Evolutionary conservation across 2,888 invertebrate species (phyloP).

Genomic region (Sylvicola cinctus): DNA sequence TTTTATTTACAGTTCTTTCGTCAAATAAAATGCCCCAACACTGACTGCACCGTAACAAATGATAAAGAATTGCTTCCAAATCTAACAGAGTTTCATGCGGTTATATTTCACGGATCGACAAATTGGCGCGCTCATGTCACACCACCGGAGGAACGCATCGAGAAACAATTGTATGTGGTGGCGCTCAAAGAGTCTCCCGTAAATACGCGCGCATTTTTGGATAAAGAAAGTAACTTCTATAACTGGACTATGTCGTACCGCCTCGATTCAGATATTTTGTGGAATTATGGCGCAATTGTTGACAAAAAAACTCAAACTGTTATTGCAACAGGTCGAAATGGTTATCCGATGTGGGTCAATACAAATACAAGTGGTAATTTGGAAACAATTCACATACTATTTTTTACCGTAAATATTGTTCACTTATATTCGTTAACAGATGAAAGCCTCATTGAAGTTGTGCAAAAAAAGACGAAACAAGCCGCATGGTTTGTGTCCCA

Average conservation of each 20-base stretch:
- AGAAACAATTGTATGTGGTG: slow-evolving; percentile 6
- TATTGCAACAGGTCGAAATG: not conserved
- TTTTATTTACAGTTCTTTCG: slow-evolving; percentile 1
- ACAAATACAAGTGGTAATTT: no score
- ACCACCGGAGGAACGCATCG: slow-evolving; percentile 2
- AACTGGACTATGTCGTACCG: slow-evolving; percentile 7
- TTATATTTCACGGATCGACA: slow-evolving; percentile 4
- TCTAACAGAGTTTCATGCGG: slow-evolving; percentile 3
- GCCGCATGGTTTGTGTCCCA: slow-evolving; percentile 25
- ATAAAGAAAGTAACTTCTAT: slow-evolving; percentile 4
- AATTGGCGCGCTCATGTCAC: not conserved
- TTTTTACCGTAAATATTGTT: not conserved
- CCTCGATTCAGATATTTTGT: slow-evolving; percentile 3
- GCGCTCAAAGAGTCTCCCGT: slow-evolving; percentile 2
- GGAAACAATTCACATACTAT: not conserved
- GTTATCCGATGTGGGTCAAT: slow-evolving; percentile 3
- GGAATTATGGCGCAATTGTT: not conserved
- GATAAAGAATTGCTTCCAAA: slow-evolving; percentile 1
- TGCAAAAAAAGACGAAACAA: slow-evolving; percentile 16
- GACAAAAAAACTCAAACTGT: not conserved
- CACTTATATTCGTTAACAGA: not conserved
- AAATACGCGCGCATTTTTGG: not conserved
- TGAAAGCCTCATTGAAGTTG: not conserved
- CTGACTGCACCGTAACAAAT: slow-evolving; percentile 5
- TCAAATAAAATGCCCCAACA: slow-evolving; percentile 2